Conservation (phyloP, 1,140 invertebrate species). For the Thaumatotibia leucotreta region DNA sequence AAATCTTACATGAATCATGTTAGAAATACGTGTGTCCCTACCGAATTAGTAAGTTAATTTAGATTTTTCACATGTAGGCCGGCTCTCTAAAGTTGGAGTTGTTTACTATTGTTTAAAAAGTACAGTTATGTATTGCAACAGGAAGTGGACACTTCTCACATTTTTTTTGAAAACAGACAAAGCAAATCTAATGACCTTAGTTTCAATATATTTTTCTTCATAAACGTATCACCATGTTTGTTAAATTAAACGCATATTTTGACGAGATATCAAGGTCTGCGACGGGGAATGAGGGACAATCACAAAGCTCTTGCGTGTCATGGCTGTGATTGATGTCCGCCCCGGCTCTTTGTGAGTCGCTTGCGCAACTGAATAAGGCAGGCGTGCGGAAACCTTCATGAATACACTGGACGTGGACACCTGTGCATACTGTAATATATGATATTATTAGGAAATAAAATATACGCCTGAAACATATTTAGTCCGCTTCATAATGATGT, state of each 20-base stretch:
- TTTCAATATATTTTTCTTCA: not conserved
- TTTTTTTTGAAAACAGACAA: not conserved
- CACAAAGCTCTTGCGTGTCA: constrained; percentile 41
- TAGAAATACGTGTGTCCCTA: no score
- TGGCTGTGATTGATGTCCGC: constrained; percentile 31
- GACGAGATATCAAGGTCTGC: constrained; percentile 26
- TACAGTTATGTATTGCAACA: not conserved
- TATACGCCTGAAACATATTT: no score
- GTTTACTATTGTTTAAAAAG: no score
- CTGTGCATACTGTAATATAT: no score
- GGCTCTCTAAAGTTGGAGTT: not conserved
- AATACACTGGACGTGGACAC: not conserved
- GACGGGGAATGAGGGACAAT: constrained; percentile 23
- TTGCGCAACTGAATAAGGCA: constrained; percentile 22
- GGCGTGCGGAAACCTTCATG: constrained; percentile 19
- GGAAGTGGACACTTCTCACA: not conserved
- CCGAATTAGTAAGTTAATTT: not conserved
- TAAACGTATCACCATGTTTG: not conserved
- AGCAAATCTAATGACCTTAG: not conserved
- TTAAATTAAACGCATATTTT: constrained; percentile 2
- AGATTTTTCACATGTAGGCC: not conserved
- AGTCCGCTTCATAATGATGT: no score
- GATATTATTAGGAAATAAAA: no score
- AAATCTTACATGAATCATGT: no score
- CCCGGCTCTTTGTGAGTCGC: constrained; percentile 26